Evolutionary conservation across 1,140 invertebrate genomes (phyloP).

Genomic region (Leptinotarsa lineolata): DNA sequence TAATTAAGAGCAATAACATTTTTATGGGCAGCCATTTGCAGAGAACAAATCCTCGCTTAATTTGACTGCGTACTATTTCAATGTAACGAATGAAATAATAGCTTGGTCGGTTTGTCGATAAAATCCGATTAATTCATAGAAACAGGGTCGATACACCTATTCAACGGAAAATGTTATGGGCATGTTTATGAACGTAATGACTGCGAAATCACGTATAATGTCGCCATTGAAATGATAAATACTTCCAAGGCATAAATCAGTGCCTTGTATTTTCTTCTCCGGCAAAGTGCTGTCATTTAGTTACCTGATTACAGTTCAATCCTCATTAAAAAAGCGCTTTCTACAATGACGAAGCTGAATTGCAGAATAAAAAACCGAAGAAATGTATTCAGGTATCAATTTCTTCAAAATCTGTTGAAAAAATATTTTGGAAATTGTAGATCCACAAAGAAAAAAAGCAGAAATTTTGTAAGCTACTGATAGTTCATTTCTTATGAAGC

Average conservation of each 20-base stretch:
- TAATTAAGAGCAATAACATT: constrained; percentile 43
- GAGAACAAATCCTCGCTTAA: constrained; percentile 38
- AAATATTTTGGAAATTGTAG: no score
- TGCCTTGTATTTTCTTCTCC: neutral
- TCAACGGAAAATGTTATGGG: neutral
- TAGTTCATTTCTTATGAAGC: no score
- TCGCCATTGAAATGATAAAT: constrained; percentile 7
- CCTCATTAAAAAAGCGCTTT: no score
- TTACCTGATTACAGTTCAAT: no score
- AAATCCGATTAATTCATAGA: constrained; percentile 26
- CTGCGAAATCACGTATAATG: constrained; percentile 11
- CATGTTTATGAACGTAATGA: neutral
- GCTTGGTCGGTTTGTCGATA: constrained; percentile 11
- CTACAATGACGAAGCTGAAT: no score
- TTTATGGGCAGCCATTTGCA: constrained; percentile 37
- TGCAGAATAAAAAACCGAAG: no score
- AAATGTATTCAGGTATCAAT: no score
- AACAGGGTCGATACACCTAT: constrained; percentile 26
- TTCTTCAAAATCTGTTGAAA: no score
- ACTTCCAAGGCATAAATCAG: neutral
- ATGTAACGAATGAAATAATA: constrained; percentile 34
- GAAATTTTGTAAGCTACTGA: no score
- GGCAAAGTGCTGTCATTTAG: no score
- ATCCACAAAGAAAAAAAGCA: no score
- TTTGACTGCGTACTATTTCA: constrained; percentile 36